phyloP scores from a whole-genome alignment of 2,797 vertebrate species.

The Diceros bicornis region DNA sequence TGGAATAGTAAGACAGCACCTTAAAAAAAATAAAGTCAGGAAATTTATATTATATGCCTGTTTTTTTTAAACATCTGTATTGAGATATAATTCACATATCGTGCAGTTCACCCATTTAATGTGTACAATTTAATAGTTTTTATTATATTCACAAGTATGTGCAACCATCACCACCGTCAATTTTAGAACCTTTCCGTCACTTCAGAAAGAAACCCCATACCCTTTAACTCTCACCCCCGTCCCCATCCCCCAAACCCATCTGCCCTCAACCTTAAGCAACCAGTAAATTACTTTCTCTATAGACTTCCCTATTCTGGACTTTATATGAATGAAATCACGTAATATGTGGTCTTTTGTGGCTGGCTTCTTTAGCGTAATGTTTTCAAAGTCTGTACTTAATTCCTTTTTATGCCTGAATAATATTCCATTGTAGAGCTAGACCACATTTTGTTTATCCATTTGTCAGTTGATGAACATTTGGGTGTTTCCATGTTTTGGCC shows the following conservation, averaged over 20 bases:
- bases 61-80: neutral
- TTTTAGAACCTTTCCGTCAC: constrained; percentile 33
- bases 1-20: neutral
- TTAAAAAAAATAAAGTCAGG: neutral
- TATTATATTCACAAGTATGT: neutral
- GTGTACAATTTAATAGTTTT: neutral
- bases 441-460: neutral
- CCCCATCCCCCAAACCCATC: neutral
- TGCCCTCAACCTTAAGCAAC: neutral
- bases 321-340: neutral
- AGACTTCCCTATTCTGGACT: neutral
- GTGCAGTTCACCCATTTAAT: neutral
- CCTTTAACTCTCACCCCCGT: neutral
- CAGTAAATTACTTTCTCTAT: neutral
- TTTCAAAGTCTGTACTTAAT: neutral
- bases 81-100: neutral
- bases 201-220: neutral
- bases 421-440: neutral
- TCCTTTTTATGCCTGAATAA: neutral
- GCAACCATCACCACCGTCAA: neutral
- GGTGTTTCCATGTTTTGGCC: neutral
- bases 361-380: neutral
- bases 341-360: neutral
- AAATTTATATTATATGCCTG: neutral
- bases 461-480: neutral